Evolutionary conservation across 2,888 invertebrate genomes (phyloP).

Genomic region (Nymphalis urticae): DNA sequence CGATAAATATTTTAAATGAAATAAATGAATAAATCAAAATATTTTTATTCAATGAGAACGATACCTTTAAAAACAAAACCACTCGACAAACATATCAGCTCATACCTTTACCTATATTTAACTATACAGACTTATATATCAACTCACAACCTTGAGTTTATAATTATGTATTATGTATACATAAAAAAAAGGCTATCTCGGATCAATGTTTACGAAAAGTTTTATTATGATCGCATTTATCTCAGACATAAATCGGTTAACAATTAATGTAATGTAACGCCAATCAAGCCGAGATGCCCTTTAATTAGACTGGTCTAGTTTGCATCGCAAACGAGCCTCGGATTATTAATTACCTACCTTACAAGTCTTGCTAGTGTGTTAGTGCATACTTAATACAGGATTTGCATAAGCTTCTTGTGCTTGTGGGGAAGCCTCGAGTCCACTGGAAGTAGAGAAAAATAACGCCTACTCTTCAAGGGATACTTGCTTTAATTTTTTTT

Average conservation of each 20-base stretch:
- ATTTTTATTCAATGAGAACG: too few species aligned
- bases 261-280: slow-evolving; percentile 63
- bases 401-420: slow-evolving; percentile 35
- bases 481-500: background rate
- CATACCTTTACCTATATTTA: too few species aligned
- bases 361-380: slow-evolving; percentile 32
- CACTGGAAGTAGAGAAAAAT: slow-evolving; percentile 8
- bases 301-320: slow-evolving; percentile 61
- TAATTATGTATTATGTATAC: too few species aligned
- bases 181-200: too few species aligned
- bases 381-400: slow-evolving; percentile 30
- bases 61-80: too few species aligned
- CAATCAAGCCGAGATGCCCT: slow-evolving; percentile 56
- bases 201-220: background rate
- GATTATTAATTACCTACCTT: slow-evolving; percentile 39
- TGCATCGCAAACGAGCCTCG: slow-evolving; percentile 61
- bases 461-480: background rate
- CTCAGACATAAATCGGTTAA: slow-evolving; percentile 38
- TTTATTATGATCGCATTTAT: background rate
- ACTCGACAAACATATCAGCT: too few species aligned
- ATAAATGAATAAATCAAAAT: too few species aligned
- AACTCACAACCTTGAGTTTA: too few species aligned
- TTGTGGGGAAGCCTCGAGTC: background rate
- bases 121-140: too few species aligned
- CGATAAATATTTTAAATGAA: too few species aligned